Conservation (phyloP, 2,888 invertebrate genomes). For the Lingula anatina region DNA sequence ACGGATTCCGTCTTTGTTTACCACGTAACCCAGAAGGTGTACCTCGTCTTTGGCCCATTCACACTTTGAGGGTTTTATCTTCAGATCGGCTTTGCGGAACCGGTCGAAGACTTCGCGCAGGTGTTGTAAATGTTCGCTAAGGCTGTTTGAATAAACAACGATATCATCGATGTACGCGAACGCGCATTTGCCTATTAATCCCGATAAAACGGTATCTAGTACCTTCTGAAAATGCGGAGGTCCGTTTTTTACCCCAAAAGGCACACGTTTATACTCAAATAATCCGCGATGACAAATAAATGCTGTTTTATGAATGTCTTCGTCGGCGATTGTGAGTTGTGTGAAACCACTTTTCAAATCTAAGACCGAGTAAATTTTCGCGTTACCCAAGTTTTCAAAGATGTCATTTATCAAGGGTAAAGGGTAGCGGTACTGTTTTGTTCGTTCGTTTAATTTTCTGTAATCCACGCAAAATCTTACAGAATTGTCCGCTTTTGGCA, state of each 20-base stretch:
- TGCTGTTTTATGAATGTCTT: neutral
- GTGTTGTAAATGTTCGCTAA: neutral
- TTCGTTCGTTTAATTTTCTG: neutral
- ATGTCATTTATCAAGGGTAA: neutral
- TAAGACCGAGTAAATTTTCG: neutral
- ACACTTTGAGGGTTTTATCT: constrained; percentile 3
- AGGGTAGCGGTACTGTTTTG: neutral
- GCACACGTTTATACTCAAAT: constrained; percentile 1
- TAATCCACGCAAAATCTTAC: neutral
- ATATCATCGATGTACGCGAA: constrained; percentile 1
- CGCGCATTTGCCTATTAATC: neutral
- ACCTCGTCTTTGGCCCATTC: neutral
- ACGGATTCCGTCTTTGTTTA: neutral
- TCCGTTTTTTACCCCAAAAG: constrained; percentile 2
- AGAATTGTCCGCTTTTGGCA: neutral
- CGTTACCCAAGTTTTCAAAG: neutral
- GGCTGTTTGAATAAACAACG: neutral
- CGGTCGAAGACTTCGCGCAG: neutral
- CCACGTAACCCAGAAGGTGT: neutral
- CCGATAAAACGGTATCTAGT: neutral
- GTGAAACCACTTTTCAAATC: neutral
- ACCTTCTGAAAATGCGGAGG: constrained; percentile 4
- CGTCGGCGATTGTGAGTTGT: neutral
- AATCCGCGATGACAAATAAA: neutral
- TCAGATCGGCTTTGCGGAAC: neutral